phyloP scores from a whole-genome alignment of 2,888 invertebrate species.

The Trypoxylon attenuatum region DNA sequence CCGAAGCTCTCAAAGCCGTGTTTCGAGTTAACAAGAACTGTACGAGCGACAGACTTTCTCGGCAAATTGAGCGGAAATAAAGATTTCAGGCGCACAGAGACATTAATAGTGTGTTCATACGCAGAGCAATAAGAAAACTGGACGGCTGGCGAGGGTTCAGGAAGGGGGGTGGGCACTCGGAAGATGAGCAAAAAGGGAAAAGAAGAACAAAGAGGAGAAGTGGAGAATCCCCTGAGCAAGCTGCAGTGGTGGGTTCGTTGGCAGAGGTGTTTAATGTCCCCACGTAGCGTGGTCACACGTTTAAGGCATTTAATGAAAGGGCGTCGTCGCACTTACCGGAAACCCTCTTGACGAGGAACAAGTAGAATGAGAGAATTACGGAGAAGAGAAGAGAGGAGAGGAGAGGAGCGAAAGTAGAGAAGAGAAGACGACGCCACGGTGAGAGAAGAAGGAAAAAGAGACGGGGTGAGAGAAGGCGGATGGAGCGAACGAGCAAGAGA shows the following conservation, averaged over 20 bases:
- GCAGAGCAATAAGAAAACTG: too few relatives aligned
- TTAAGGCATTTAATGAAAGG: constrained; percentile 62
- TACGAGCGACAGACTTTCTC: too few relatives aligned
- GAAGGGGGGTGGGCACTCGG: too few relatives aligned
- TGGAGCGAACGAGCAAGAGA: constrained; percentile 55
- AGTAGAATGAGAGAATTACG: constrained; percentile 36
- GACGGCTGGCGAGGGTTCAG: too few relatives aligned
- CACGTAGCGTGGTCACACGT: constrained; percentile 54
- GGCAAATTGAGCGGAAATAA: too few relatives aligned
- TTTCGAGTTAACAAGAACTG: too few relatives aligned
- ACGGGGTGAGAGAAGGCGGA: constrained; percentile 26
- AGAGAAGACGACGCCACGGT: not conserved
- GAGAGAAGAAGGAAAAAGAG: constrained; percentile 9
- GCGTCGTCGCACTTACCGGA: constrained; percentile 55
- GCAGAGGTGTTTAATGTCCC: constrained; percentile 44
- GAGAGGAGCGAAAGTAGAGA: not conserved
- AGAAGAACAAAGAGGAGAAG: constrained; percentile 4
- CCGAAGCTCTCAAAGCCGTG: too few relatives aligned
- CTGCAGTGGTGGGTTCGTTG: constrained; percentile 20
- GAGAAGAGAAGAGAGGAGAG: constrained; percentile 22
- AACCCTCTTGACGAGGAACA: constrained; percentile 36
- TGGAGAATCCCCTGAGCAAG: constrained; percentile 34
- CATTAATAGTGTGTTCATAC: too few relatives aligned
- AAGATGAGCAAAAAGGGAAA: not conserved
- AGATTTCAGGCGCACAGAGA: too few relatives aligned